Evolutionary conservation across 2,113 vertebrate species (phyloP).

Genomic region (Ctenomys sociabilis): DNA sequence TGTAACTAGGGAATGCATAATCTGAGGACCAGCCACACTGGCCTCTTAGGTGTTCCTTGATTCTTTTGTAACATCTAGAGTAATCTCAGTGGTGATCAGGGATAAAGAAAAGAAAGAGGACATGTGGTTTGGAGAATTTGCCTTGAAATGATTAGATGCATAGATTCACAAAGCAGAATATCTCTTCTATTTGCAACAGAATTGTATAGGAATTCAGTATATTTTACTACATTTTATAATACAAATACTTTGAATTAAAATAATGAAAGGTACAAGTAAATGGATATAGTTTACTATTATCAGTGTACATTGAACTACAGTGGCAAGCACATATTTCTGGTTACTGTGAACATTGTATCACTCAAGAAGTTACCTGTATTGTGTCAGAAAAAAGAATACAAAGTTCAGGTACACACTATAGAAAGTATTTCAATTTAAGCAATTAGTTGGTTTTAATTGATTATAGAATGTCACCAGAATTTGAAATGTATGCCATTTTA

Average conservation of each 20-base stretch:
- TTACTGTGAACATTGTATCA: not conserved
- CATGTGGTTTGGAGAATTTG: not conserved
- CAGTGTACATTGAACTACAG: not conserved
- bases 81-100: not conserved
- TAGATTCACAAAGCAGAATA: not conserved
- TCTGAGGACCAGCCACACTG: not conserved
- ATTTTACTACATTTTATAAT: not conserved
- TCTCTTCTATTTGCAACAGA: not conserved
- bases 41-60: not conserved
- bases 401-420: not conserved
- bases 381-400: not conserved
- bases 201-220: not conserved
- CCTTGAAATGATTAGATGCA: not conserved
- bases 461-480: not conserved
- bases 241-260: not conserved
- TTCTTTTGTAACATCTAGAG: not conserved
- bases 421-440: slow-evolving; percentile 1
- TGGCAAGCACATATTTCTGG: not conserved
- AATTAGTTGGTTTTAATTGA: not conserved
- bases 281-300: not conserved
- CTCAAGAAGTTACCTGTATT: not conserved
- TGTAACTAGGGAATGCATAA: not conserved
- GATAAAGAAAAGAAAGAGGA: not conserved
- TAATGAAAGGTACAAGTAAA: not conserved
- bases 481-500: not conserved